These are phyloP conservation scores for Caenorhabditis inopinata DNA, from an alignment of 1,140 invertebrate species.

Conservation along the genomic window DNA sequence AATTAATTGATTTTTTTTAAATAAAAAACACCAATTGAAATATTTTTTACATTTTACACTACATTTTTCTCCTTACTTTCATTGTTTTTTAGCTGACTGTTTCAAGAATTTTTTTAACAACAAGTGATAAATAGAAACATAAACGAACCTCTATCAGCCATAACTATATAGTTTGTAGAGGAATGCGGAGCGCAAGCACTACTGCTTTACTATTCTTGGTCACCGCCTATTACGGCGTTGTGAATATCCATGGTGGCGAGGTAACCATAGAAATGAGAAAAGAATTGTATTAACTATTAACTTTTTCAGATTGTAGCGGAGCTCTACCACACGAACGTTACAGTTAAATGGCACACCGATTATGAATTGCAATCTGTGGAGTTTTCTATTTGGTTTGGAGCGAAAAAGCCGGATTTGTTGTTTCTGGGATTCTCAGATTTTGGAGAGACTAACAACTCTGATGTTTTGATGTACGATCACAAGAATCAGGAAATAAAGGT, in stretches of 20 bases:
- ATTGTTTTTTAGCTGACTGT: no score
- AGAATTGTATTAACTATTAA: not conserved
- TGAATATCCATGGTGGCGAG: not conserved
- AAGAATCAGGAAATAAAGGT: constrained; percentile 1
- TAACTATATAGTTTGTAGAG: constrained; percentile 12
- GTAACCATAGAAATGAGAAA: not conserved
- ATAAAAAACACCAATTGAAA: no score
- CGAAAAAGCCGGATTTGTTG: not conserved
- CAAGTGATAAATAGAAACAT: no score
- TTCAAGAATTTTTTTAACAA: no score
- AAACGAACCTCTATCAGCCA: not conserved
- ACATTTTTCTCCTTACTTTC: no score
- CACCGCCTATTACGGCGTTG: not conserved
- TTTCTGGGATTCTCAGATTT: constrained; percentile 84
- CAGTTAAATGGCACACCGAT: constrained; percentile 32
- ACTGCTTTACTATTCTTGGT: not conserved
- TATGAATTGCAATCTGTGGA: constrained; percentile 5
- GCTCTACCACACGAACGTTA: not conserved
- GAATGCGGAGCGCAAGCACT: not conserved
- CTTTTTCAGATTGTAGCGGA: constrained; percentile 1
- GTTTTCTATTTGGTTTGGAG: not conserved
- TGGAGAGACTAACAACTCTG: constrained; percentile 69
- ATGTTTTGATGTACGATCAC: constrained; percentile 19
- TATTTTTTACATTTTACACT: no score
- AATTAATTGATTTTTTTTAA: no score